Conservation (phyloP, 2,888 invertebrate genomes). For the Ormyrus rosae region DNA sequence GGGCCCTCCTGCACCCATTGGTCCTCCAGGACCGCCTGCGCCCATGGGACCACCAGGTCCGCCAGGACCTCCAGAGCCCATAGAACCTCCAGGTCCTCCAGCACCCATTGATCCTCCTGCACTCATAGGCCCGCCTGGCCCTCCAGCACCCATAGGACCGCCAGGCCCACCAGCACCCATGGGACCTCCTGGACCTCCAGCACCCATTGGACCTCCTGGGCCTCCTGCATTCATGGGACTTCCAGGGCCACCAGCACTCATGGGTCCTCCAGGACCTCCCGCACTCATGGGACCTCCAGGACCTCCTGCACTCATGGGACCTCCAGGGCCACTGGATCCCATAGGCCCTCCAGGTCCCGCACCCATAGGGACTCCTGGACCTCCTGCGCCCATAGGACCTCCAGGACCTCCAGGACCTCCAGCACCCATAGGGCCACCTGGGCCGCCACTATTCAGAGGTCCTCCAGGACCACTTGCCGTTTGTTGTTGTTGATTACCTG, state of each 20-base stretch:
- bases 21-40: constrained; percentile 19
- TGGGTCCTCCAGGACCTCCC: constrained; percentile 52
- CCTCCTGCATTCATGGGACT: constrained; percentile 29
- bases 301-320: constrained; percentile 19
- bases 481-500: constrained; percentile 52
- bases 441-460: constrained; percentile 18
- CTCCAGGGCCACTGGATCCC: neutral
- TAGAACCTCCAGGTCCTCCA: constrained; percentile 19
- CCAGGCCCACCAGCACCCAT: constrained; percentile 32
- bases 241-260: constrained; percentile 29
- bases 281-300: constrained; percentile 15
- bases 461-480: neutral
- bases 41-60: constrained; percentile 3
- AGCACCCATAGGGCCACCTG: constrained; percentile 10
- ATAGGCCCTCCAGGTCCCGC: constrained; percentile 73
- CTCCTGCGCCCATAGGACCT: no score
- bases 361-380: constrained; percentile 40
- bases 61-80: constrained; percentile 18
- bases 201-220: constrained; percentile 35
- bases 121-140: constrained; percentile 28
- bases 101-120: constrained; percentile 3
- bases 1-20: constrained; percentile 41
- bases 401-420: constrained; percentile 43
- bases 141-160: constrained; percentile 24
- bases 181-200: constrained; percentile 31